These are phyloP conservation scores for Labeo catla DNA, from an alignment of 2,113 vertebrate species.

Conservation along the genomic window DNA sequence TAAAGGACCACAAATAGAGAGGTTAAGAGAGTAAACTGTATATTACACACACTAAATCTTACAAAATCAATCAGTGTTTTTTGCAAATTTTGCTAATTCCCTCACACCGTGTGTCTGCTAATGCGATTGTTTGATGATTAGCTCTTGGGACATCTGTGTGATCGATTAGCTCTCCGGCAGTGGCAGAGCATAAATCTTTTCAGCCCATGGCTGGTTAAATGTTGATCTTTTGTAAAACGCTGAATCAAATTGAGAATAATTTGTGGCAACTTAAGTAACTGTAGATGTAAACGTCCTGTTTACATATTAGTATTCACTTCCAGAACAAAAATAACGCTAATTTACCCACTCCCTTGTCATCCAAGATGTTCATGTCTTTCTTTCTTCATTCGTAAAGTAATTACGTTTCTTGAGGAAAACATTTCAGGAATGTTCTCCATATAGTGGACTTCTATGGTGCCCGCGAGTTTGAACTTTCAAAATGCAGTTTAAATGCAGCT, in stretches of 20 bases:
- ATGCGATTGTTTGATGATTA: neutral
- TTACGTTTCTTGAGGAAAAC: too few relatives aligned
- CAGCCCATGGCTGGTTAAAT: neutral
- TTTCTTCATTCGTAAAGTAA: too few relatives aligned
- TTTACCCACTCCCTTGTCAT: too few relatives aligned
- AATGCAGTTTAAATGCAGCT: too few relatives aligned
- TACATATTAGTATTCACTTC: neutral
- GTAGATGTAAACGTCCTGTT: neutral
- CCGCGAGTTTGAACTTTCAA: too few relatives aligned
- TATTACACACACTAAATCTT: neutral
- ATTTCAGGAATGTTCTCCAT: too few relatives aligned
- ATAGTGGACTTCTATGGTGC: too few relatives aligned
- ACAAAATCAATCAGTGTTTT: conserved; percentile 15
- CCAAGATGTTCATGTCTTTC: too few relatives aligned
- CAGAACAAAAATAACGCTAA: too few relatives aligned
- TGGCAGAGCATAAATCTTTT: neutral
- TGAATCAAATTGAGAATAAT: neutral
- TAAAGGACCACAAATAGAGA: neutral
- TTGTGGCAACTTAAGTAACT: neutral
- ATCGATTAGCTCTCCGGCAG: conserved; percentile 1
- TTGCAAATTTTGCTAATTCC: neutral
- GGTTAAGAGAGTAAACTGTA: neutral
- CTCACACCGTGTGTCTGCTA: neutral
- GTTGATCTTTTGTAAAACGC: neutral
- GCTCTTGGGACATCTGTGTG: neutral